phyloP scores from a whole-genome alignment of 1,140 invertebrate genomes.

The Drosophila tsacasi region DNA sequence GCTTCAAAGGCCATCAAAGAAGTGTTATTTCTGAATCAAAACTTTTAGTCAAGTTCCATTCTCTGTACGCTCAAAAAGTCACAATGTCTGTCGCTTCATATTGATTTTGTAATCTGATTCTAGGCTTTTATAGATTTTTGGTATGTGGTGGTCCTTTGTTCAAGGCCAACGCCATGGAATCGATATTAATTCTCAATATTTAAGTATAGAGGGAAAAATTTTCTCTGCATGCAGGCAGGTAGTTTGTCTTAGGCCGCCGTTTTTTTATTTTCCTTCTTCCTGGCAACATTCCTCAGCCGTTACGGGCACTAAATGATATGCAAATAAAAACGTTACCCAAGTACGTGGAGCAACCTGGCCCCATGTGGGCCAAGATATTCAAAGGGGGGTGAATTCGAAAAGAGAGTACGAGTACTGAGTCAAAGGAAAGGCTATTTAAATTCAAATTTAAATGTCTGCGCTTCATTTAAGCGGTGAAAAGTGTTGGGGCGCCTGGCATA shows the following conservation, averaged over 20 bases:
- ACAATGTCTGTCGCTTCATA: background rate
- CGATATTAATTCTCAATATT: background rate
- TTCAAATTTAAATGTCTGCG: constrained; percentile 77
- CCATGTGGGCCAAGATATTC: constrained; percentile 13
- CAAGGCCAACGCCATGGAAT: background rate
- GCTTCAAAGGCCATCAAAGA: background rate
- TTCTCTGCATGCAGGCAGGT: constrained; percentile 45
- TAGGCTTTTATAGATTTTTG: background rate
- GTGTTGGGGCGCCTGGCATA: constrained; percentile 36
- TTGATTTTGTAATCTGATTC: constrained; percentile 6
- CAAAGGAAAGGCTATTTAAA: constrained; percentile 61
- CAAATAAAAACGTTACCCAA: constrained; percentile 73
- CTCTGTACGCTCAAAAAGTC: background rate
- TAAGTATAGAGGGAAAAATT: background rate
- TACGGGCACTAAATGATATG: constrained; percentile 73
- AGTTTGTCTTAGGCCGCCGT: constrained; percentile 61
- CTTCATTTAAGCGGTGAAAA: constrained; percentile 65
- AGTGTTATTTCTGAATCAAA: constrained; percentile 10
- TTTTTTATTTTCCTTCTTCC: constrained; percentile 22
- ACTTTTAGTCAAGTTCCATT: background rate
- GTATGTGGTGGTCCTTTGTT: background rate
- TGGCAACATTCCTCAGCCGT: constrained; percentile 60
- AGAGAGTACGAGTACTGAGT: background rate
- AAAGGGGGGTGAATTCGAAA: background rate
- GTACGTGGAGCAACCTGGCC: constrained; percentile 23